These are phyloP conservation scores for Pagrus major DNA, from an alignment of 2,113 vertebrate species.

Conservation along the genomic window DNA sequence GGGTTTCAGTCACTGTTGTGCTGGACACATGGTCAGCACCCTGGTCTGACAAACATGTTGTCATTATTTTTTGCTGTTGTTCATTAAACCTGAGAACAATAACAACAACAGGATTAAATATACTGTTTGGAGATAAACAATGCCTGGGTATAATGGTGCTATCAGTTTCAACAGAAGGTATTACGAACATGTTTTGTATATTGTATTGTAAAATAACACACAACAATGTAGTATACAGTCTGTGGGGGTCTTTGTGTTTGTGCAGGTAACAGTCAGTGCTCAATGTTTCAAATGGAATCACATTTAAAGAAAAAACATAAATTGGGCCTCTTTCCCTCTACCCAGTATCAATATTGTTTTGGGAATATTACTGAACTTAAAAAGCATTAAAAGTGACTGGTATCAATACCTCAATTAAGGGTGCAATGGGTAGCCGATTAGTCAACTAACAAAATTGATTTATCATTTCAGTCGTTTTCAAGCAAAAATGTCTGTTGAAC, in stretches of 20 bases:
- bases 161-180: conserved; percentile 18
- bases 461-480: too few relatives aligned
- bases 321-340: not conserved
- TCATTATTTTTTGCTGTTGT: conserved; percentile 45
- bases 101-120: conserved; percentile 71
- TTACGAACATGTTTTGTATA: conserved; percentile 7
- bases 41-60: conserved; percentile 70
- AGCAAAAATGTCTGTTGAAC: too few relatives aligned
- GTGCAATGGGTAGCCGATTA: too few relatives aligned
- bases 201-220: conserved; percentile 31
- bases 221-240: not conserved
- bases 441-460: too few relatives aligned
- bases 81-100: conserved; percentile 43
- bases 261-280: not conserved
- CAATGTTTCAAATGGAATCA: not conserved
- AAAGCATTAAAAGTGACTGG: not conserved
- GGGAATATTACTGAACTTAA: not conserved
- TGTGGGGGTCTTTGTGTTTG: not conserved
- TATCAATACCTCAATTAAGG: too few relatives aligned
- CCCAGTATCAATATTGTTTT: not conserved
- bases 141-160: conserved; percentile 7
- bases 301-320: not conserved
- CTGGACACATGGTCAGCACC: conserved; percentile 34
- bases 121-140: conserved; percentile 44
- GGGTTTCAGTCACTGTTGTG: conserved; percentile 55